Base-by-base conservation (phyloP, 2,888 invertebrate genomes). In the Schizaphis graminum region DNA sequence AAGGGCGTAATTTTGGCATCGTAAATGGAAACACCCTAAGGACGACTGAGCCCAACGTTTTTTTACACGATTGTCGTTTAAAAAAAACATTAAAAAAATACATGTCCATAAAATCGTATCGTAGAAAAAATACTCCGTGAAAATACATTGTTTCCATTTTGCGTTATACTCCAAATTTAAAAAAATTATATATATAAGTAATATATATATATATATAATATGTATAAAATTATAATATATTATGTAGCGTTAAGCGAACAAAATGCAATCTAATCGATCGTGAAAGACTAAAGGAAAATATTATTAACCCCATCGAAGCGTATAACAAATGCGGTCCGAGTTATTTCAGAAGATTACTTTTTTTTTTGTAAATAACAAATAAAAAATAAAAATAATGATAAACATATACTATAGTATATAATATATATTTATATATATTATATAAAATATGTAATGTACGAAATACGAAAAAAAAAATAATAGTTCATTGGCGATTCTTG, bases 401-500 rank as follows among this genome's bases (percentile, higher is more conserved):
- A 86, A 93, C 26, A 84, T 61, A 92, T 47, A 53, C 89, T 24
- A 77, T 77, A 35, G 8, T 88, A 92, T 89, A 92, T 91, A 57
- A 35, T 89, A 24, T 77, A 61, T 67, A 67, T 53, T 53, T 91
- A 91, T 16, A 91, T 16, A 61, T 91, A 57, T n/a, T 91, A 86
- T 91, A 47, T 91, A 35, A 44, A 90, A 26, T 86, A 77, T 87
- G 91, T 90, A 87, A 90, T 67, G 67, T 89, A 90, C 56, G 88
- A 94, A 94, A 95, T 89, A 94, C 91, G 89, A 89, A 92, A 93
- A 89, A 94, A 61, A 94, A 61, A 94, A 93, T 90, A 94, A 90
- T 89, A 91, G n/a, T 94, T 92, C 77, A 86, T 86, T 94, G 90
- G 93, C 93, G 90, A 61, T 94, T 94, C 94, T 94, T 95, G 95